These are phyloP conservation scores for Lucilia cuprina DNA, from an alignment of 1,140 invertebrate species.

Conservation along the genomic window DNA sequence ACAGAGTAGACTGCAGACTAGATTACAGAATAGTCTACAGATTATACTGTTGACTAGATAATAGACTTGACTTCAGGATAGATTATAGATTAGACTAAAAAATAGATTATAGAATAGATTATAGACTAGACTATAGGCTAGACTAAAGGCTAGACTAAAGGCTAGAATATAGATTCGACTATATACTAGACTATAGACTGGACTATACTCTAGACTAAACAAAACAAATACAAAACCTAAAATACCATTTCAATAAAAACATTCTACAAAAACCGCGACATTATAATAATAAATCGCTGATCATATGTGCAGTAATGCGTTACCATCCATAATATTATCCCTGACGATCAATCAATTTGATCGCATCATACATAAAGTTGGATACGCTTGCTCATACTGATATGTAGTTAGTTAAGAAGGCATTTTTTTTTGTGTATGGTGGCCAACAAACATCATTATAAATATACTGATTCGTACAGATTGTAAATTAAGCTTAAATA, in stretches of 20 bases:
- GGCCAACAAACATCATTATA: background rate
- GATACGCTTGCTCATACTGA: background rate
- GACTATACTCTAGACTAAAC: background rate
- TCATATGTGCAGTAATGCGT: background rate
- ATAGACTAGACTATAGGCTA: no score
- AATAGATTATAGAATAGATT: no score
- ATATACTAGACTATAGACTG: no score
- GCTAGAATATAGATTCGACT: no score
- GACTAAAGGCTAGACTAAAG: no score
- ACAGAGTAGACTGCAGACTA: no score
- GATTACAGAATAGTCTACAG: no score
- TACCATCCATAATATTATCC: conserved; percentile 14
- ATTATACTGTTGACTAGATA: no score
- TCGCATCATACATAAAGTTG: background rate
- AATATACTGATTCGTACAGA: background rate
- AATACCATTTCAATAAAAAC: background rate
- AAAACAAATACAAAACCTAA: background rate
- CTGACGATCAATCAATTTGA: conserved; percentile 6
- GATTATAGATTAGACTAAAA: no score
- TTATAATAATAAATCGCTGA: background rate
- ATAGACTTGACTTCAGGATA: no score
- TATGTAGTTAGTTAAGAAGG: background rate
- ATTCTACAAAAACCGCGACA: background rate
- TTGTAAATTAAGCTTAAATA: background rate
- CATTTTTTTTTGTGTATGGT: background rate